Evolutionary conservation across 2,797 vertebrate genomes (phyloP).

Genomic region (Gymnocypris eckloni): DNA sequence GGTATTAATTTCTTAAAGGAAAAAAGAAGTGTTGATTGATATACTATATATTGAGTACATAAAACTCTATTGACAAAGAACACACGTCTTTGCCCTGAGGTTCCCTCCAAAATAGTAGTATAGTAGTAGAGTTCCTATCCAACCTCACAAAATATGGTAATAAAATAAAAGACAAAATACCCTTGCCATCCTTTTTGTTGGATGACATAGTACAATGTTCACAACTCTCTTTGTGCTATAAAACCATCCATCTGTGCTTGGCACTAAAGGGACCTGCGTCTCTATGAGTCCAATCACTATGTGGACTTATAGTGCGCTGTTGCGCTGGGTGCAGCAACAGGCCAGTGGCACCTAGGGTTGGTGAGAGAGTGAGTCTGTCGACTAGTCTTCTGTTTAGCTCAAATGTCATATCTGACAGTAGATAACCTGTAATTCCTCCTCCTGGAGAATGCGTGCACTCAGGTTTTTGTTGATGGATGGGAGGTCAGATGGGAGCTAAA

Average conservation of each 20-base stretch:
- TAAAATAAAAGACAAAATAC: constrained; percentile 31
- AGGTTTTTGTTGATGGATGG: constrained; percentile 50
- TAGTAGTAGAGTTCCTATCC: background rate
- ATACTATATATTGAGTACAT: background rate
- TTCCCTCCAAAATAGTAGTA: background rate
- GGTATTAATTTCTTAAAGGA: background rate
- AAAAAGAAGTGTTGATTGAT: background rate
- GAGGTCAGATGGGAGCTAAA: constrained; percentile 53
- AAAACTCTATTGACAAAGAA: background rate
- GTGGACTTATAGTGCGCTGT: constrained; percentile 10
- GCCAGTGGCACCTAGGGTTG: constrained; percentile 13
- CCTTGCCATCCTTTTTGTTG: constrained; percentile 21
- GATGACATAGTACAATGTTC: constrained; percentile 15
- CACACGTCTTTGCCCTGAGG: background rate
- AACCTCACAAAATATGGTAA: constrained; percentile 12
- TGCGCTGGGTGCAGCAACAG: background rate
- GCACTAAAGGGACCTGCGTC: constrained; percentile 11
- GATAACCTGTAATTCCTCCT: constrained; percentile 39
- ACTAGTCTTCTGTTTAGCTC: constrained; percentile 36
- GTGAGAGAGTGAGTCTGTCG: constrained; percentile 1
- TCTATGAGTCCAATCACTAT: constrained; percentile 11
- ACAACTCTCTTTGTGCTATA: constrained; percentile 16
- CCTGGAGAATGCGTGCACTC: constrained; percentile 41
- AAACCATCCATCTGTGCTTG: constrained; percentile 25
- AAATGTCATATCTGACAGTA: constrained; percentile 57